Base-by-base conservation (phyloP, 2,113 vertebrate species). In the Caretta caretta region DNA sequence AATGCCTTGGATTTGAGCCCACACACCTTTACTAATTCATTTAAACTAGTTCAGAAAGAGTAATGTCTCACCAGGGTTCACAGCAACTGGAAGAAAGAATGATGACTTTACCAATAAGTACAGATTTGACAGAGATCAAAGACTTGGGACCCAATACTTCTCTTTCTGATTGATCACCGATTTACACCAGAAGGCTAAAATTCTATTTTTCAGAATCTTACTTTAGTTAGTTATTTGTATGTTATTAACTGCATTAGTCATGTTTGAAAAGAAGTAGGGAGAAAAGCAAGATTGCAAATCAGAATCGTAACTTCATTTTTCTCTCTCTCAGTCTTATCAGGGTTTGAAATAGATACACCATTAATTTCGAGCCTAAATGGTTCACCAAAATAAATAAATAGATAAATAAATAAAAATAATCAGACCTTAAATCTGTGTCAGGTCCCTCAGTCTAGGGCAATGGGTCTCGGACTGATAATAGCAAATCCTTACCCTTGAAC, bases 91-190 rank as follows among this genome's bases (percentile, higher is more conserved):
- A 14, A 84, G 46, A 46, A 91, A 80, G 20, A 38, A 9, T 22
- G 72, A 76, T 76, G 16, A 82, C 80, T 92, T 94, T 97, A 96
- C 96, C 92, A 96, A 96, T 95, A 57, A 20, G 38, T 94, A 95
- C 75, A 79, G 79, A 79, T 76, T 89, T 51, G 83, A 83, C 4
- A 88, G 81, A 76, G 84, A 50, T 65, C 81, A 72, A 90, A 93
- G 50, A 11, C 57, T 93, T 84, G 93, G 93, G 95, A 84, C 7
- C 48, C 49, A 53, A 53, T 35, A 62, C 86, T 83, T 65, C 78
- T 78, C 49, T 90, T 95, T 81, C 85, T 62, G 1, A 2, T 38
- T 83, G 91, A 62, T 92, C 29, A 24, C 10, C 87, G 76, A 92
- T 90, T 85, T 88, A 84, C 10, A 87, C 42, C 80, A 84, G 91